phyloP scores from a whole-genome alignment of 2,113 vertebrate species.

The Gallinago undulata region DNA sequence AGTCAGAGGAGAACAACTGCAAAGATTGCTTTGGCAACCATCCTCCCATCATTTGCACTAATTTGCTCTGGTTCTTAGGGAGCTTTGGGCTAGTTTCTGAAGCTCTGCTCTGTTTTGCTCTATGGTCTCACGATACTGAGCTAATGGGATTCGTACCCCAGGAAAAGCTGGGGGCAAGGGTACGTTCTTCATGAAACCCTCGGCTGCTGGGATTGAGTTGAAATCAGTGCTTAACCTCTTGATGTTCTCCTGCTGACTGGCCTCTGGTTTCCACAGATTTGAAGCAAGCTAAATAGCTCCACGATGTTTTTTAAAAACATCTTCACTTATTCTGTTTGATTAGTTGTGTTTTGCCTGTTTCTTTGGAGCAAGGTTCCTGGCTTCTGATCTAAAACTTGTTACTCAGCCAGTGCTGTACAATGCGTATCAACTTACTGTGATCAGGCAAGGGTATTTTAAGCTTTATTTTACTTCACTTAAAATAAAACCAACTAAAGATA shows the following conservation, averaged over 20 bases:
- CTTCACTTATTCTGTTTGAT: background rate
- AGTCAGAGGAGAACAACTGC: background rate
- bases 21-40: background rate
- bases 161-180: background rate
- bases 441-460: background rate
- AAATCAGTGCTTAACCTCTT: background rate
- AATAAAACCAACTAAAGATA: background rate
- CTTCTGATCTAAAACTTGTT: background rate
- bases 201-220: background rate
- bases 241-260: background rate
- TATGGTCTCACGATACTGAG: background rate
- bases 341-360: background rate
- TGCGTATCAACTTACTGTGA: background rate
- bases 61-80: background rate
- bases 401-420: background rate
- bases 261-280: background rate
- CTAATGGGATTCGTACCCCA: background rate
- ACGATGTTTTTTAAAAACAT: background rate
- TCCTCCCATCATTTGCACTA: background rate
- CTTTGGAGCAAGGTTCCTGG: background rate
- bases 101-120: background rate
- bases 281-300: background rate
- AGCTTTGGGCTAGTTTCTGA: background rate
- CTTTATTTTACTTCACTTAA: background rate
- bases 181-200: background rate